Conservation (phyloP, 2,113 vertebrate genomes). For the Petaurus breviceps region DNA sequence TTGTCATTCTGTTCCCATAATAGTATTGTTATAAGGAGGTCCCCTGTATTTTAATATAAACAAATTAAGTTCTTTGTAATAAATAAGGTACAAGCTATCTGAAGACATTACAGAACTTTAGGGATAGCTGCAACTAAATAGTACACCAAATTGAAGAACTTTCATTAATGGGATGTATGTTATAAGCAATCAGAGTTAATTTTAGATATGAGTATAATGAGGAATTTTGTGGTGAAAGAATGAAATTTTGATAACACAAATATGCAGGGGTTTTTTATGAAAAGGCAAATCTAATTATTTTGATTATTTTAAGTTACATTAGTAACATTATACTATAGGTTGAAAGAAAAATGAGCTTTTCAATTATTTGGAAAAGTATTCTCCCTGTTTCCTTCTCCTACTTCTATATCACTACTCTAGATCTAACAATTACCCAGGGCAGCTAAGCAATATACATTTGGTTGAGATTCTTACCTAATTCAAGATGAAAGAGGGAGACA, state of each 20-base stretch:
- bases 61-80: not conserved
- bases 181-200: not conserved
- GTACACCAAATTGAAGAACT: not conserved
- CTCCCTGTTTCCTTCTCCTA: conserved; percentile 34
- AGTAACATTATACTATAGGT: not conserved
- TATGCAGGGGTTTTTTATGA: not conserved
- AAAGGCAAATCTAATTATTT: not conserved
- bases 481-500: conserved; percentile 51
- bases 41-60: not conserved
- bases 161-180: not conserved
- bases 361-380: not conserved
- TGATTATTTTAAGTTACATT: not conserved
- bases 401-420: conserved; percentile 14
- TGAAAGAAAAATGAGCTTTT: not conserved
- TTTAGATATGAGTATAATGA: not conserved
- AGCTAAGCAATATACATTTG: conserved; percentile 19
- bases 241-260: not conserved
- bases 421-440: conserved; percentile 17
- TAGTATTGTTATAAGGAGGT: not conserved
- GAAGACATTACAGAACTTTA: not conserved
- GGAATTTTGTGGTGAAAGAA: not conserved
- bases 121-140: not conserved
- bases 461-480: conserved; percentile 7
- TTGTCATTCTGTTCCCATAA: not conserved
- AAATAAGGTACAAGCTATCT: not conserved